Conservation (phyloP, 2,888 invertebrate genomes). For the Julus scandinavius region DNA sequence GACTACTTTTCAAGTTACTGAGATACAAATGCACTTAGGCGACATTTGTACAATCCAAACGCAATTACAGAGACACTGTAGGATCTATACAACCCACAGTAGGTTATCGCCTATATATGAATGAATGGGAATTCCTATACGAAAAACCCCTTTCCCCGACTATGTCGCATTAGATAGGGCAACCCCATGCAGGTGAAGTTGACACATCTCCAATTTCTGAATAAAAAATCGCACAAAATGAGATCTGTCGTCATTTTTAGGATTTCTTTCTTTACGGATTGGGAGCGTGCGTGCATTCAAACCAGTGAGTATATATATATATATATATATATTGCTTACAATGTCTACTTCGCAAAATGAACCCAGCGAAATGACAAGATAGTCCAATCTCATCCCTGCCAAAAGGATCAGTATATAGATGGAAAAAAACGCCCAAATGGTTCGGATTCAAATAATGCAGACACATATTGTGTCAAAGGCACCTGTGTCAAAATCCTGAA, state of each 20-base stretch:
- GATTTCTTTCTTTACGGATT: constrained; percentile 14
- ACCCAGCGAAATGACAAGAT: constrained; percentile 5
- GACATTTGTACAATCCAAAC: background rate
- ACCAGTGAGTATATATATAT: constrained; percentile 11
- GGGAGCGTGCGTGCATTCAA: background rate
- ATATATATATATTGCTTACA: no score
- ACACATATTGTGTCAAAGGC: background rate
- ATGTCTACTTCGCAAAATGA: constrained; percentile 31
- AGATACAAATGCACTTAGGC: background rate
- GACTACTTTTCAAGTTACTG: background rate
- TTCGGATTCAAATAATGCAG: constrained; percentile 22
- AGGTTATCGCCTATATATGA: background rate
- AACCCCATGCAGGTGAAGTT: constrained; percentile 38
- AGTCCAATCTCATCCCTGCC: constrained; percentile 14
- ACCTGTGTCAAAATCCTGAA: background rate
- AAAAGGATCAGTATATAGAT: background rate
- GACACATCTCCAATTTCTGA: constrained; percentile 38
- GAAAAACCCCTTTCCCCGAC: background rate
- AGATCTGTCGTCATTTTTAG: constrained; percentile 25
- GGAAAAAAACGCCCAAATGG: background rate
- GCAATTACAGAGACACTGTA: constrained; percentile 30
- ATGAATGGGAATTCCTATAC: background rate
- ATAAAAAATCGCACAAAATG: constrained; percentile 44
- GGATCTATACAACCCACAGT: background rate
- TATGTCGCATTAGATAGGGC: background rate